Evolutionary conservation across 2,888 invertebrate genomes (phyloP).

Genomic region (Noctua janthina): DNA sequence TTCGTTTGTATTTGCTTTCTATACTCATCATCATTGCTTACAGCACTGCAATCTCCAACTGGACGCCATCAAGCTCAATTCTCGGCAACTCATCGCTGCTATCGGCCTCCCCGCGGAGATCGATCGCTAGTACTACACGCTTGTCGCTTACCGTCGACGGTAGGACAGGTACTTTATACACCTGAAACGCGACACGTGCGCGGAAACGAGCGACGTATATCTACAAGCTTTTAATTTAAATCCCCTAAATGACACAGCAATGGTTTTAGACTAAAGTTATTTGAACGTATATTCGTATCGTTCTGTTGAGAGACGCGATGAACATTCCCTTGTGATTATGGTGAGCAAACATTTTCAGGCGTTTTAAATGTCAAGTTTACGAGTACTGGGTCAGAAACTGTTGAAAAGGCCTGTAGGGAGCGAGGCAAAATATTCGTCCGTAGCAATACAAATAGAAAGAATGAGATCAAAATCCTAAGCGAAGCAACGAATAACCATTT

Average conservation of each 20-base stretch:
- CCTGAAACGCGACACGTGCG: slow-evolving; percentile 80
- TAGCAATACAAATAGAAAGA: not conserved
- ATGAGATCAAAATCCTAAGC: not conserved
- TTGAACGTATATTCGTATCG: slow-evolving; percentile 13
- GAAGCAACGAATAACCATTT: not conserved
- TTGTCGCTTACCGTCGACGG: not conserved
- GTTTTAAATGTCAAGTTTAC: slow-evolving; percentile 17
- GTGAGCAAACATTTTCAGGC: not conserved
- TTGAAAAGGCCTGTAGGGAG: not conserved
- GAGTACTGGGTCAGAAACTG: not conserved
- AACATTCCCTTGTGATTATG: not conserved
- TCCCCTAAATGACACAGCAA: slow-evolving; percentile 57
- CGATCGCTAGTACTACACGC: not conserved
- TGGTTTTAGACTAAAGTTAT: slow-evolving; percentile 54
- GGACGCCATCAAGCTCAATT: not conserved
- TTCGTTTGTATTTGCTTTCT: not conserved
- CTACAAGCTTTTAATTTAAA: slow-evolving; percentile 81
- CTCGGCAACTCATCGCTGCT: not conserved
- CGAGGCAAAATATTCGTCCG: not conserved
- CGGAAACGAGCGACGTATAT: slow-evolving; percentile 82
- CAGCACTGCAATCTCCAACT: not conserved
- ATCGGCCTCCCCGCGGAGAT: no score
- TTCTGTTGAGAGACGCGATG: not conserved
- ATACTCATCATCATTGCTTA: not conserved
- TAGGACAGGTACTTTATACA: slow-evolving; percentile 56